Percentiles rank a stretch among this genome's conserved stretches.
phyloP scores from a whole-genome alignment of 92 coral and sea anemone species.

The Plumapathes pennacea region DNA sequence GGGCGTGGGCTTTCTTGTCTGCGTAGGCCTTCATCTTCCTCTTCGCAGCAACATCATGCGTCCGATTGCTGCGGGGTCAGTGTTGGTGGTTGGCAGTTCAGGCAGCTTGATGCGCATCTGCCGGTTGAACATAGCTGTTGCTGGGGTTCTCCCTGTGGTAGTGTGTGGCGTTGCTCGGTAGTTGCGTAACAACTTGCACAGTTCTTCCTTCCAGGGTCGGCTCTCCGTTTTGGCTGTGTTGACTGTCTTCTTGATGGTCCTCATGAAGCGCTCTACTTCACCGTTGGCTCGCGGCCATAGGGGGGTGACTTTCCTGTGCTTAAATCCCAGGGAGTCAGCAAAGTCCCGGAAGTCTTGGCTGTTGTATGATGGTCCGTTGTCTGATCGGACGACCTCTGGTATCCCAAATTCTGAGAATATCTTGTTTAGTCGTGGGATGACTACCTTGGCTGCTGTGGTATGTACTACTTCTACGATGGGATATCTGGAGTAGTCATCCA shows the following conservation, averaged over 20 bases:
- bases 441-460: constrained; percentile 22
- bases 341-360: constrained; percentile 23
- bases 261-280: constrained; percentile 56
- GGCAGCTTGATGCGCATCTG: constrained; percentile 60
- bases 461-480: constrained; percentile 34
- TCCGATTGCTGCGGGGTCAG: constrained; percentile 3
- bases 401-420: constrained; percentile 34
- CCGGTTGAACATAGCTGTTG: constrained; percentile 44
- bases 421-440: constrained; percentile 35
- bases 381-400: constrained; percentile 25
- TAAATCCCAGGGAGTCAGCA: constrained; percentile 39
- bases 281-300: constrained; percentile 64
- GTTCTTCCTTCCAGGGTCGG: constrained; percentile 41
- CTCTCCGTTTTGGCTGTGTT: constrained; percentile 45
- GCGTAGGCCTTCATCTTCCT: constrained; percentile 55
- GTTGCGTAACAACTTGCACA: constrained; percentile 39
- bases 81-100: constrained; percentile 8
- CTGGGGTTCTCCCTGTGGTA: constrained; percentile 53
- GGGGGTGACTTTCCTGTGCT: constrained; percentile 55
- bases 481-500: constrained; percentile 45
- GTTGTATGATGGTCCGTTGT: constrained; percentile 61
- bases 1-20: constrained; percentile 37
- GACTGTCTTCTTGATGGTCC: constrained; percentile 45
- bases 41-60: constrained; percentile 35
- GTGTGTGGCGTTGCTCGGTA: constrained; percentile 71